Evolutionary conservation across 1,140 invertebrate species (phyloP).

Genomic region (Zaprionus gabonicus): DNA sequence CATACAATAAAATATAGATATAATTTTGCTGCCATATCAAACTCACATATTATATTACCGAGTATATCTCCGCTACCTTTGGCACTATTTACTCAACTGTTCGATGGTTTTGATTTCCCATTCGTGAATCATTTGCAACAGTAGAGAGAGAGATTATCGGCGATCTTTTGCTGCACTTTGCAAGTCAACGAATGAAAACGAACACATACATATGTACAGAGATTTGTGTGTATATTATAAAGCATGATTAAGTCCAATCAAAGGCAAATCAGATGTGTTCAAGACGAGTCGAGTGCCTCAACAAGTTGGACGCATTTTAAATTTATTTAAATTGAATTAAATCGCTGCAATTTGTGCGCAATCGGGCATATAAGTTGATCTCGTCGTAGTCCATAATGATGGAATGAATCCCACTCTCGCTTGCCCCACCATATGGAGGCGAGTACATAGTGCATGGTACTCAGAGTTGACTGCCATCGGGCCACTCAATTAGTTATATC

Average conservation of each 20-base stretch:
- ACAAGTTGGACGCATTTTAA: constrained; percentile 77
- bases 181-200: not conserved
- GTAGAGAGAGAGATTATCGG: not conserved
- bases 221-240: not conserved
- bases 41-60: not conserved
- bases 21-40: not conserved
- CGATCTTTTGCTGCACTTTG: constrained; percentile 14
- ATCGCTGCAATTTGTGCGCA: constrained; percentile 77
- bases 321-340: constrained; percentile 83
- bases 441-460: constrained; percentile 11
- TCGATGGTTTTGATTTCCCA: not conserved
- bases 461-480: constrained; percentile 47
- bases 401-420: constrained; percentile 51
- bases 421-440: constrained; percentile 2
- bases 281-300: constrained; percentile 52
- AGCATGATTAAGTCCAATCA: constrained; percentile 46
- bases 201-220: not conserved
- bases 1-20: not conserved
- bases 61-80: not conserved
- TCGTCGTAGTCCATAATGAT: constrained; percentile 59
- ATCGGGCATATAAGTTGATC: constrained; percentile 56
- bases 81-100: not conserved
- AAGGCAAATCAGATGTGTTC: constrained; percentile 43
- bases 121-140: not conserved
- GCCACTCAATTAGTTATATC: constrained; percentile 73